Conservation (phyloP, 2,888 invertebrate genomes). For the Ectemnius lituratus region DNA sequence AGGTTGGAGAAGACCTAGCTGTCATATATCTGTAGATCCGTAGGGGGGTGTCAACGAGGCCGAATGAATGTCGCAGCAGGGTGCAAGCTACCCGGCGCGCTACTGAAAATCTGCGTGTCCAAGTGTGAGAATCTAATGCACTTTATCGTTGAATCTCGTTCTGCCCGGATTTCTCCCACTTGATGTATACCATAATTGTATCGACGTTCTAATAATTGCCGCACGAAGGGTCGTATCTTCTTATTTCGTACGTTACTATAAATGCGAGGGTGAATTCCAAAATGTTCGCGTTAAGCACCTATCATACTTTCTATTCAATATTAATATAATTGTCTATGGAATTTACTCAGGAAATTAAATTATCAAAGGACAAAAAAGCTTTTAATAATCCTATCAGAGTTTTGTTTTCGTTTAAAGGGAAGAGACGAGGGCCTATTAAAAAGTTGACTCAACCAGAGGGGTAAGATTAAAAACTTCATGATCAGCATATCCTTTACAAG, state of each 20-base stretch:
- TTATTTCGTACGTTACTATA: too few species aligned
- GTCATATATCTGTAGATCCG: constrained; percentile 66
- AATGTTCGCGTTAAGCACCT: too few species aligned
- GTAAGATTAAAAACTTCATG: too few species aligned
- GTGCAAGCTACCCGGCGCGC: constrained; percentile 55
- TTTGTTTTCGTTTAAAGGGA: neutral
- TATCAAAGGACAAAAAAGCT: neutral
- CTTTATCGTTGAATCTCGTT: constrained; percentile 24
- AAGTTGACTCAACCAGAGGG: too few species aligned
- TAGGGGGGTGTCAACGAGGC: constrained; percentile 71
- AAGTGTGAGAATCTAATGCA: constrained; percentile 64
- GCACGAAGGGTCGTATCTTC: too few species aligned
- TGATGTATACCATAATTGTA: neutral
- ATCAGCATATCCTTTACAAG: too few species aligned
- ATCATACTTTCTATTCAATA: too few species aligned
- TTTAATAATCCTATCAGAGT: neutral
- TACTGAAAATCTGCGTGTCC: constrained; percentile 54
- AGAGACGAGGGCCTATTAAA: too few species aligned
- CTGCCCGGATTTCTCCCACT: neutral
- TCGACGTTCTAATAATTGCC: too few species aligned
- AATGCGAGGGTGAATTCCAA: too few species aligned
- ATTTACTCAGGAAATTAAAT: neutral
- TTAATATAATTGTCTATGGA: too few species aligned
- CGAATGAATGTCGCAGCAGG: constrained; percentile 72
- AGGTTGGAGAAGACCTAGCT: constrained; percentile 47